Evolutionary conservation across 2,888 invertebrate genomes (phyloP), one percentile per base, ranked within the genome.

Genomic region (Syrista parreyssii): DNA sequence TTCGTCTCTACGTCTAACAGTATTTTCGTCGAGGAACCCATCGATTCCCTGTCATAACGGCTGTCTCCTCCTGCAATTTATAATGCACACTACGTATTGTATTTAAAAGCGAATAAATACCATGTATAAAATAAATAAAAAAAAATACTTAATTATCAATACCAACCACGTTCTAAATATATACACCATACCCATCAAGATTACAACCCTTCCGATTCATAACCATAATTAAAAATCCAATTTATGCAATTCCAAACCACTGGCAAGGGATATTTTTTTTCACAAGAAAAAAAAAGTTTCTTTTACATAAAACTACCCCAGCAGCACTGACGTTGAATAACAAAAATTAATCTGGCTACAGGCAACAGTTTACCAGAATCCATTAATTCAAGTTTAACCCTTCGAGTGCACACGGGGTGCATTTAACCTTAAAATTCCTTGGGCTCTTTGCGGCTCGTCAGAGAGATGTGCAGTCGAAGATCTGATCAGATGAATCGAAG

Each of bases 111-210:
- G 33, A 74, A 73, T 68, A 36, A 74, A 81, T 81, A 83, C 78
- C 78, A 82, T 83, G 82, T 86, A 86, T 84, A 79, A 83, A 85
- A 85, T 86, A 85, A 85, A 85, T 78, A 30, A 71, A 71, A 31
- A 32, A 36, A 55, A 55, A 40, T 1, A 40, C 40, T 40, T 55
- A 55, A 55, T 55, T 55, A 55, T 55, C 55, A 36, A 36, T 12
- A 55, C 23, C 55, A 55, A 55, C 55, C 9, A 9, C 23, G 15
- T 23, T 23, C 6, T 55, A 55, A 23, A 9, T 23, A 55, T 55
- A 55, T 9, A 40, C 23, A 6, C 40, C 15, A 9, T 55, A 23
- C 23, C 23, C 2, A 23, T 55, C 2, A 23, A 23, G 23, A 9
- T 55, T 34, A 6, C 34, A 6, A 23, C 0, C 9, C 23, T 23